Conservation (phyloP, 2,888 invertebrate genomes). For the Dascillus cervinus region DNA sequence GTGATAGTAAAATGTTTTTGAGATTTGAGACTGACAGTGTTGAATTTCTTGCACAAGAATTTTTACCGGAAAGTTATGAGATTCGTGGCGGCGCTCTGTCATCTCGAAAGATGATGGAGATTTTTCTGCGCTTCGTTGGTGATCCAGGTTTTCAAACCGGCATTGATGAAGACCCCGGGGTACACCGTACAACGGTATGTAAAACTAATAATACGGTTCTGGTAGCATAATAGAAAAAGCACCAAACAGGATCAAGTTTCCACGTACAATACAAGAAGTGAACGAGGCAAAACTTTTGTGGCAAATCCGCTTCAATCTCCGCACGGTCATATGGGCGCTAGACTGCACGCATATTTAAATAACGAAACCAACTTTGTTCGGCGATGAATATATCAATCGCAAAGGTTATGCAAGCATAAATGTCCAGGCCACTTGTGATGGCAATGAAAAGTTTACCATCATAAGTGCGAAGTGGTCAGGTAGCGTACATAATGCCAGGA, state of each 20-base stretch:
- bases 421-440: slow-evolving; percentile 13
- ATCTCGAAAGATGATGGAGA: slow-evolving; percentile 5
- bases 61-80: too few species aligned
- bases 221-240: slow-evolving; percentile 1
- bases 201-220: slow-evolving; percentile 3
- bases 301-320: slow-evolving; percentile 6
- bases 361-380: slow-evolving; percentile 5
- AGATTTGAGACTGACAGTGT: too few species aligned
- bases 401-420: slow-evolving; percentile 12
- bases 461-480: slow-evolving; percentile 11
- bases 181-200: slow-evolving; percentile 7
- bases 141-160: slow-evolving; percentile 11
- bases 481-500: slow-evolving; percentile 11
- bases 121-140: slow-evolving; percentile 6
- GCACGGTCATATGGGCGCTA: slow-evolving; percentile 8
- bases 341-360: slow-evolving; percentile 9
- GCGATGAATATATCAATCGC: slow-evolving; percentile 14
- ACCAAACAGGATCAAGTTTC: slow-evolving; percentile 7
- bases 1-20: too few species aligned
- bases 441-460: slow-evolving; percentile 11
- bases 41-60: too few species aligned
- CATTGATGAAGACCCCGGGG: slow-evolving; percentile 9
- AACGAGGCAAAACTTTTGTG: slow-evolving; percentile 5
- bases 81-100: slow-evolving; percentile 7
- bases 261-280: not conserved